Percentiles rank a stretch among this genome's conserved stretches.
These are phyloP conservation scores for Plagodis dolabraria DNA, from an alignment of 2,888 invertebrate genomes.

Conservation along the genomic window DNA sequence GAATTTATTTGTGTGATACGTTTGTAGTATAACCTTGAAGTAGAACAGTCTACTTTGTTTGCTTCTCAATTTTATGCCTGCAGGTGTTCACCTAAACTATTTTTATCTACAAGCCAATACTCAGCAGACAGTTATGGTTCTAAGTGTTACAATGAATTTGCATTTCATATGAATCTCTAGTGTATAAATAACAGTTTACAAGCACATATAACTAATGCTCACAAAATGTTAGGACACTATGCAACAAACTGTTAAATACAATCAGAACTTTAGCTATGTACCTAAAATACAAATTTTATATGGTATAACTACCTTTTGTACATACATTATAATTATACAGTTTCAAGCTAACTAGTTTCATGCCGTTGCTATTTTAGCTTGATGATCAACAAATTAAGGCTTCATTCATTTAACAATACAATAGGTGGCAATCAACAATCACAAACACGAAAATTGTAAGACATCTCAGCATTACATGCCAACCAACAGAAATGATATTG, in stretches of 20 bases:
- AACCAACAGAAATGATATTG: constrained; percentile 9
- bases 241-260: neutral
- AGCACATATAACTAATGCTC: constrained; percentile 25
- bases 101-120: constrained; percentile 20
- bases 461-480: constrained; percentile 20
- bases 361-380: constrained; percentile 31
- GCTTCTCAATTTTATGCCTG: constrained; percentile 15
- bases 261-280: constrained; percentile 4
- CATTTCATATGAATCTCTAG: constrained; percentile 1
- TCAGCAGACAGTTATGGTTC: constrained; percentile 5
- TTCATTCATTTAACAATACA: constrained; percentile 24
- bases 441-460: constrained; percentile 29
- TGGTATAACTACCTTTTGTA: neutral
- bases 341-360: constrained; percentile 15
- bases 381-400: constrained; percentile 13
- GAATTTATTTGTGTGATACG: constrained; percentile 3
- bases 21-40: constrained; percentile 15
- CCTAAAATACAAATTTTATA: neutral
- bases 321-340: constrained; percentile 1
- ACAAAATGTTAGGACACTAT: constrained; percentile 11
- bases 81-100: constrained; percentile 23
- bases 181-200: constrained; percentile 5
- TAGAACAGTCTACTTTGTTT: constrained; percentile 14
- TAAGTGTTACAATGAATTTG: constrained; percentile 6
- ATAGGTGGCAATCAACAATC: constrained; percentile 26